Evolutionary conservation across 2,888 invertebrate species (phyloP), one percentile per base, ranked within the genome.

Genomic region (Lasioglossum leucozonium): DNA sequence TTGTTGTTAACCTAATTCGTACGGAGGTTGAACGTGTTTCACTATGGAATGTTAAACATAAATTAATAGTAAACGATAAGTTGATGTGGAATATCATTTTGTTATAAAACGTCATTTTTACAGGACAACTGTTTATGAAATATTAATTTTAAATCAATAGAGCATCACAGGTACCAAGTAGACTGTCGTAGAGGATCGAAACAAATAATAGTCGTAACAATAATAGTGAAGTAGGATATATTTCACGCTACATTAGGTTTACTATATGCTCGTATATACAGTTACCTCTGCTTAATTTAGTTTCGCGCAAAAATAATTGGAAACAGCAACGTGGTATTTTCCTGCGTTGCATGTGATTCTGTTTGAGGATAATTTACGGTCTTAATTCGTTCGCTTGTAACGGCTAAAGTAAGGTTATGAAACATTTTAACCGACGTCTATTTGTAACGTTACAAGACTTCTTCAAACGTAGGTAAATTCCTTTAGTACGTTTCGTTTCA

Each of bases 281-380:
- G 42, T 42, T 26, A 71, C 42, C 6, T 69, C 69, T 69, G 22
- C 37, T 22, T 69, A 69, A 69, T 69, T 69, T 5, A 40, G 69
- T 69, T 69, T n/a, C n/a, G 11, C n/a, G 13, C n/a, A 69, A 69
- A 69, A 69, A 37, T 69, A 69, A 40, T 69, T 40, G 13, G n/a
- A 13, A 22, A 37, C 69, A 13, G 37, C 69, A 69, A 37, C n/a
- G 11, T 11, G 22, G 1, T n/a, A 5, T 69, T 69, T 22, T 4
- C 22, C 69, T 40, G 4, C 1, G 13, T 69, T 11, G n/a, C 40
- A 5, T n/a, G n/a, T 69, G 40, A 69, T 40, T 37, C n/a, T n/a
- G 40, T 69, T 69, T 69, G 40, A 69, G 13, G 22, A 69, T 11
- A 40, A 69, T 69, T 69, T 22, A 69, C n/a, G 69, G n/a, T 40